Percentiles rank a stretch among this genome's conserved stretches.
phyloP scores from a whole-genome alignment of 2,888 invertebrate genomes.

The Patella depressa region DNA sequence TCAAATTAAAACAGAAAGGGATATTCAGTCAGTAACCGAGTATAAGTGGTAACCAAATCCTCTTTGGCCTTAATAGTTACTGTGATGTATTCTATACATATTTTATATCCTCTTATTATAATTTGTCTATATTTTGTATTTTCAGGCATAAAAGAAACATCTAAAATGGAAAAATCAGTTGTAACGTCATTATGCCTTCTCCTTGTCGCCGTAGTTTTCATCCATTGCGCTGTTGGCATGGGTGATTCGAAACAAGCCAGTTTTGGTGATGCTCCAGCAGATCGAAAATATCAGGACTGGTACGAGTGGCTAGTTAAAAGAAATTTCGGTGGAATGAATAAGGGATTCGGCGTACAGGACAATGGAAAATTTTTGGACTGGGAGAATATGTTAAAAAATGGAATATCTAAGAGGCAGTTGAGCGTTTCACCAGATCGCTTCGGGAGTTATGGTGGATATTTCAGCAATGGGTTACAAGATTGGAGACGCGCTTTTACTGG shows the following conservation, averaged over 20 bases:
- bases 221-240: constrained; percentile 15
- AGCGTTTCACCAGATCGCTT: constrained; percentile 18
- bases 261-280: constrained; percentile 8
- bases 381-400: constrained; percentile 6
- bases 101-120: no score
- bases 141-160: no score
- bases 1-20: no score
- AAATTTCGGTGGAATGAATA: constrained; percentile 13
- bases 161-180: neutral
- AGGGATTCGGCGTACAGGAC: constrained; percentile 6
- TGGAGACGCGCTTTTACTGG: constrained; percentile 37
- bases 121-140: no score
- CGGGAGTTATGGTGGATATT: constrained; percentile 31
- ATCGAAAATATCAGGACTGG: constrained; percentile 17
- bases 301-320: constrained; percentile 22
- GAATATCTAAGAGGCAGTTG: constrained; percentile 15
- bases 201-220: constrained; percentile 5
- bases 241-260: constrained; percentile 7
- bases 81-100: no score
- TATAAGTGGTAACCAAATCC: no score
- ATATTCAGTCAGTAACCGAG: no score
- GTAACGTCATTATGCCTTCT: neutral
- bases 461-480: constrained; percentile 41
- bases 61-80: no score
- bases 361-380: constrained; percentile 18